Conservation (phyloP, 2,888 invertebrate genomes). For the Acleris cristana region DNA sequence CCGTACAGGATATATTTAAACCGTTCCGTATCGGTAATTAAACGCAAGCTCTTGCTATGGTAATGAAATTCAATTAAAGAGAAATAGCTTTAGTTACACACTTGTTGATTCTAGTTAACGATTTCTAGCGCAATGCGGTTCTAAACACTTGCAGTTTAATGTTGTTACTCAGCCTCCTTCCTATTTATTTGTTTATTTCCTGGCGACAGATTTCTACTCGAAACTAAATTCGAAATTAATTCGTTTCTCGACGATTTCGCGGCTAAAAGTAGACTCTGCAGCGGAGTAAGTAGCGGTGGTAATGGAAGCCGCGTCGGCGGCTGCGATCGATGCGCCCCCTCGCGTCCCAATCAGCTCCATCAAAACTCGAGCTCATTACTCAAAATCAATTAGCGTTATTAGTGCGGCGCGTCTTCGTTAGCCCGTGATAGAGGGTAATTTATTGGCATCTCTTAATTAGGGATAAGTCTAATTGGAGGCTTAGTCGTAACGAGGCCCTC, state of each 20-base stretch:
- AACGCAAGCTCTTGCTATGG: constrained; percentile 70
- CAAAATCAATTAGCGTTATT: constrained; percentile 84
- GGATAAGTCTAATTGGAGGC: constrained; percentile 85
- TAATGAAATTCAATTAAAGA: constrained; percentile 77
- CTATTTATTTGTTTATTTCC: constrained; percentile 2
- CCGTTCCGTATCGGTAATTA: constrained; percentile 67
- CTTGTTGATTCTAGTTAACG: constrained; percentile 62
- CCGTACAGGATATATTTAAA: constrained; percentile 49
- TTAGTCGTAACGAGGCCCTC: constrained; percentile 85
- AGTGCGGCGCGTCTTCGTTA: constrained; percentile 84
- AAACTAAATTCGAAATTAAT: constrained; percentile 3
- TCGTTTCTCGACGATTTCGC: constrained; percentile 4
- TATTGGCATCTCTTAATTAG: constrained; percentile 86
- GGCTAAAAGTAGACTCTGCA: constrained; percentile 14
- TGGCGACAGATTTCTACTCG: neutral
- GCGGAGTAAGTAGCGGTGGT: constrained; percentile 18
- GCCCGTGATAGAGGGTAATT: constrained; percentile 85
- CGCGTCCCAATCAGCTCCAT: constrained; percentile 76
- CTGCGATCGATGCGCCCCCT: constrained; percentile 66
- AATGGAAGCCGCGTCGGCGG: constrained; percentile 37
- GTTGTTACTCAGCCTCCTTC: constrained; percentile 1
- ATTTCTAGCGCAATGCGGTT: constrained; percentile 42
- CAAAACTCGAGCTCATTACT: constrained; percentile 83
- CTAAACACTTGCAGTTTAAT: constrained; percentile 33
- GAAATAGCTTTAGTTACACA: constrained; percentile 57